Percentiles rank a stretch among this genome's conserved stretches.
Conservation (phyloP, 1,140 invertebrate genomes). For the Physella acuta region DNA sequence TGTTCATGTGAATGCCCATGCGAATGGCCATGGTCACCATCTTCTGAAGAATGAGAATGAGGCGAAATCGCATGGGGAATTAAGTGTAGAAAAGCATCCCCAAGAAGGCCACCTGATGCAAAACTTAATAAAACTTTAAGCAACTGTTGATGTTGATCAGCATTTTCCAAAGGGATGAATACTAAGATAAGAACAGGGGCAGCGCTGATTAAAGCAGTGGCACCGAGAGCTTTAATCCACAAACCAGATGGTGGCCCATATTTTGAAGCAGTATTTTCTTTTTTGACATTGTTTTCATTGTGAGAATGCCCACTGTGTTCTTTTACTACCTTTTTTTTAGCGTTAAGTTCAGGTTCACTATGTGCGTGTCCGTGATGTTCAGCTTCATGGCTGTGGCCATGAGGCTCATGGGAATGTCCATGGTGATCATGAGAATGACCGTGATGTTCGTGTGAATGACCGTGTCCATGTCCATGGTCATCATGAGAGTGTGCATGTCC, state of each 20-base stretch:
- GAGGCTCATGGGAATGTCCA: slow-evolving; percentile 27
- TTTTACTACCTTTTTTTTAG: slow-evolving; percentile 51
- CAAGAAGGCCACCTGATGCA: slow-evolving; percentile 90
- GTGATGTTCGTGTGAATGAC: slow-evolving; percentile 36
- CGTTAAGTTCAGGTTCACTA: slow-evolving; percentile 40
- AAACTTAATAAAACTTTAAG: slow-evolving; percentile 90
- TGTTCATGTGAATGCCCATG: slow-evolving; percentile 48
- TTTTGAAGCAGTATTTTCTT: slow-evolving; percentile 24
- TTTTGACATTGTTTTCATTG: slow-evolving; percentile 49
- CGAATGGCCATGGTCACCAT: slow-evolving; percentile 65
- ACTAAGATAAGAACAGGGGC: slow-evolving; percentile 93
- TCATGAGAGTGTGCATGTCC: slow-evolving; percentile 18
- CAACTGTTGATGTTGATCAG: slow-evolving; percentile 71
- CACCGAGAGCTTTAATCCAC: slow-evolving; percentile 62
- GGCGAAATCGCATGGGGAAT: slow-evolving; percentile 89
- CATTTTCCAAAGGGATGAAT: slow-evolving; percentile 86
- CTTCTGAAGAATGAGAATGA: slow-evolving; percentile 59
- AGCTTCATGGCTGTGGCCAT: slow-evolving; percentile 39
- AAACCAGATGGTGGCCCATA: slow-evolving; percentile 26
- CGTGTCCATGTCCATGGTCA: slow-evolving; percentile 31
- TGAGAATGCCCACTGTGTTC: slow-evolving; percentile 29
- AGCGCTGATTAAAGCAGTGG: slow-evolving; percentile 89
- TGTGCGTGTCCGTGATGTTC: slow-evolving; percentile 33
- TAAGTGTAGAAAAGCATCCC: slow-evolving; percentile 94
- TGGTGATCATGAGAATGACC: slow-evolving; percentile 31